Evolutionary conservation across 2,797 vertebrate species (phyloP).

Genomic region (Gallirallus australis): DNA sequence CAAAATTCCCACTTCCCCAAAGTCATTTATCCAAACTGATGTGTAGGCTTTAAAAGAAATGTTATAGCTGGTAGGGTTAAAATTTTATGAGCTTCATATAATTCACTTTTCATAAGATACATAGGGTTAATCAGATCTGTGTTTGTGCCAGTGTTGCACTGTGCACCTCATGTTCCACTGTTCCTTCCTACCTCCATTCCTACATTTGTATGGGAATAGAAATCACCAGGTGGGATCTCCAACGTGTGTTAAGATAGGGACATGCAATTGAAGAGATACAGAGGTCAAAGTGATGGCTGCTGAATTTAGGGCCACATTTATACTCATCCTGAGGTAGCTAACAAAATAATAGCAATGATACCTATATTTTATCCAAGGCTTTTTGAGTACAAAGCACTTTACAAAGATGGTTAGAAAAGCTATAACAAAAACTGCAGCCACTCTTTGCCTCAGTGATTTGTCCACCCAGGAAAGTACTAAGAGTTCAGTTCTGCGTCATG

Average conservation of each 20-base stretch:
- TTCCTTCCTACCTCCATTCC: conserved; percentile 12
- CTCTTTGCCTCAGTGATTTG: not conserved
- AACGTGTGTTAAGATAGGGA: not conserved
- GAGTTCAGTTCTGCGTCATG: not conserved
- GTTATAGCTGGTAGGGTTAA: not conserved
- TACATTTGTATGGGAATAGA: not conserved
- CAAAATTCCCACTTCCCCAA: not conserved
- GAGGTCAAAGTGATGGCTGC: not conserved
- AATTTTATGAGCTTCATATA: not conserved
- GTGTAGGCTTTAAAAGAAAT: not conserved
- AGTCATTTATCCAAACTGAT: not conserved
- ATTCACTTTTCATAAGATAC: not conserved
- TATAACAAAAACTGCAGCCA: not conserved
- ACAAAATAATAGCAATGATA: not conserved
- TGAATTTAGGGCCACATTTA: not conserved
- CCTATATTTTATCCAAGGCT: not conserved
- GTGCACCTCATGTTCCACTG: not conserved
- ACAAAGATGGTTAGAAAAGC: not conserved
- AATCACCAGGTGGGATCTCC: not conserved
- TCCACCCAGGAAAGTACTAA: not conserved
- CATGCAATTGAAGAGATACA: not conserved
- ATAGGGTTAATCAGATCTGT: conserved; percentile 7
- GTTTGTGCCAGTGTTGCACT: not conserved
- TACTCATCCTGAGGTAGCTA: not conserved
- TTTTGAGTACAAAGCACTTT: not conserved